Conservation (phyloP, 2,888 invertebrate species). For the Drosophila quinaria region DNA sequence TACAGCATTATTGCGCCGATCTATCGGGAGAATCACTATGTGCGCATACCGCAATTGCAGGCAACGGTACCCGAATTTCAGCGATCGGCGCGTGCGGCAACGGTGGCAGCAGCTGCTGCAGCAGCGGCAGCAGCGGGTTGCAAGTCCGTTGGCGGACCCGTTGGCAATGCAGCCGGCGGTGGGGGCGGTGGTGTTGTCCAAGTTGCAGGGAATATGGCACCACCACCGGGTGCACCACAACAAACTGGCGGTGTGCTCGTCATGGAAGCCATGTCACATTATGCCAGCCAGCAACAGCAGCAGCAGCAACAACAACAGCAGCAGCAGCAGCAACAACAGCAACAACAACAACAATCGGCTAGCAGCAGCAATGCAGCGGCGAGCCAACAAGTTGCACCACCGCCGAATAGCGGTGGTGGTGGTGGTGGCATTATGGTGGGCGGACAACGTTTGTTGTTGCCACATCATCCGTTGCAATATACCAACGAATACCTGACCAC, state of each 20-base stretch:
- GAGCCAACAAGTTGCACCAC: constrained; percentile 16
- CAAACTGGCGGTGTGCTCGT: constrained; percentile 69
- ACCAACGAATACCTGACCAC: constrained; percentile 85
- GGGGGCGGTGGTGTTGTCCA: constrained; percentile 67
- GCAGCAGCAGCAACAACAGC: constrained; percentile 8
- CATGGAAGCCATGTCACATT: constrained; percentile 73
- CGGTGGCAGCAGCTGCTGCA: constrained; percentile 59
- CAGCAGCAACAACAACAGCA: constrained; percentile 37
- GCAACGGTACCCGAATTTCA: constrained; percentile 81
- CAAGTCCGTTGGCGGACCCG: constrained; percentile 41
- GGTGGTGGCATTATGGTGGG: constrained; percentile 66
- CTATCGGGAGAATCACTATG: constrained; percentile 85
- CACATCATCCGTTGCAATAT: constrained; percentile 83
- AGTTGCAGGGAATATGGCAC: constrained; percentile 64
- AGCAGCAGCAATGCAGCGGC: constrained; percentile 28
- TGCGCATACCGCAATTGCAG: constrained; percentile 84
- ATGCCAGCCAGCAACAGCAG: constrained; percentile 45
- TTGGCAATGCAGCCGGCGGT: constrained; percentile 36
- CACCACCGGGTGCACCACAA: constrained; percentile 66
- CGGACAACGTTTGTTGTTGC: constrained; percentile 76
- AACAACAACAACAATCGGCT: constrained; percentile 17
- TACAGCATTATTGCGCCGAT: constrained; percentile 84
- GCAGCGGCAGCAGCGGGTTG: constrained; percentile 37
- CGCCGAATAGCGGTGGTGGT: constrained; percentile 17
- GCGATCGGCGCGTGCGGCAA: constrained; percentile 75